These are phyloP conservation scores for Cataglyphis rosenhaueri DNA, from an alignment of 2,888 invertebrate species.

Conservation along the genomic window DNA sequence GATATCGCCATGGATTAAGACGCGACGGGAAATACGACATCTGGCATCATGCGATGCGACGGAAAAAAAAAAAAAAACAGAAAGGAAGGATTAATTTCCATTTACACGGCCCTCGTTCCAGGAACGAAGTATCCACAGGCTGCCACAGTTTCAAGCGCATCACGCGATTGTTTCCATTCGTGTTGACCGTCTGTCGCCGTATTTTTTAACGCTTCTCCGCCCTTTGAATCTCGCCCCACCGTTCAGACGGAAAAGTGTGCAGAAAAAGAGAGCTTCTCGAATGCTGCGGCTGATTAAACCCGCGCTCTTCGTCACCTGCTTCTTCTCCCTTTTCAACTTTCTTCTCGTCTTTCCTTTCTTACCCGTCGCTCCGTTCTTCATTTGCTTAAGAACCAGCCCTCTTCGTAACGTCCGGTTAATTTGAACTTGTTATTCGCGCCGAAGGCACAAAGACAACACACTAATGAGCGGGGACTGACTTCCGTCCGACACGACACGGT, in stretches of 20 bases:
- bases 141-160: slow-evolving; percentile 46
- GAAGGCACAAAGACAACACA: slow-evolving; percentile 66
- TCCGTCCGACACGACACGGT: slow-evolving; percentile 15
- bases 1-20: slow-evolving; percentile 38
- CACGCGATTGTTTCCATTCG: slow-evolving; percentile 51
- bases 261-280: slow-evolving; percentile 59
- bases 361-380: slow-evolving; percentile 56
- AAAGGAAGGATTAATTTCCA: slow-evolving; percentile 44
- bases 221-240: slow-evolving; percentile 66
- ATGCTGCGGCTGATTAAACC: slow-evolving; percentile 71
- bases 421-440: slow-evolving; percentile 73
- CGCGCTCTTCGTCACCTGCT: slow-evolving; percentile 56
- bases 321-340: slow-evolving; percentile 19
- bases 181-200: slow-evolving; percentile 5
- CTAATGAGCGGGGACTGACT: slow-evolving; percentile 72
- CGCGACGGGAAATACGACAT: slow-evolving; percentile 37
- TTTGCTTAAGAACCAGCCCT: slow-evolving; percentile 63
- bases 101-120: slow-evolving; percentile 43
- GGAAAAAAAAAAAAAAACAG: slow-evolving; percentile 3
- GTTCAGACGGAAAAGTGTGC: slow-evolving; percentile 50
- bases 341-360: slow-evolving; percentile 61
- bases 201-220: slow-evolving; percentile 22
- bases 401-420: slow-evolving; percentile 72
- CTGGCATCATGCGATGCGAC: slow-evolving; percentile 39
- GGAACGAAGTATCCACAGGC: slow-evolving; percentile 39